Conservation (phyloP, 1,140 invertebrate genomes). For the Theocolax elegans region DNA sequence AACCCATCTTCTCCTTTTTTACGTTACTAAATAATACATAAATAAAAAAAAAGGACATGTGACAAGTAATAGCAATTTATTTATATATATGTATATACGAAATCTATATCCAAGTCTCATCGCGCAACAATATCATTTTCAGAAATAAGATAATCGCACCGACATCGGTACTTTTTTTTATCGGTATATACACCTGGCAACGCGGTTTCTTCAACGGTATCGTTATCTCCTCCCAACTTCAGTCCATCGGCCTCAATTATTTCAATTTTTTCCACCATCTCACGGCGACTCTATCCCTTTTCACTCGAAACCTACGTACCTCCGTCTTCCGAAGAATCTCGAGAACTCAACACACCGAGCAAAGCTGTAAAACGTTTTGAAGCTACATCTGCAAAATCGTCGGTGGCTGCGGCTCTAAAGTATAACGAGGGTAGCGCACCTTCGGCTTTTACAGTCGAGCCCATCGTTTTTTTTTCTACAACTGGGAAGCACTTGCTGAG, state of each 20-base stretch:
- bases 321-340: too few species aligned
- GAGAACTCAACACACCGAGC: not conserved
- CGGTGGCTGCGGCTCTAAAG: not conserved
- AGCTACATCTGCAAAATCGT: constrained; percentile 1
- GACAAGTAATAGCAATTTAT: too few species aligned
- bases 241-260: constrained; percentile 21
- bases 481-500: not conserved
- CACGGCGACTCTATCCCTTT: constrained; percentile 15
- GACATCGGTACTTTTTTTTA: constrained; percentile 10
- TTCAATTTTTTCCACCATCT: constrained; percentile 9
- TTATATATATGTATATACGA: too few species aligned
- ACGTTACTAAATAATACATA: too few species aligned
- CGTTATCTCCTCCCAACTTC: constrained; percentile 10
- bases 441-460: constrained; percentile 9
- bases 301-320: not conserved
- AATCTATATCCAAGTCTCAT: not conserved
- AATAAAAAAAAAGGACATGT: too few species aligned
- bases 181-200: too few species aligned
- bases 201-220: constrained; percentile 1
- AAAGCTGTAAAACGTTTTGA: constrained; percentile 25
- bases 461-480: constrained; percentile 15
- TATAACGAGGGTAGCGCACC: constrained; percentile 8
- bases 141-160: not conserved
- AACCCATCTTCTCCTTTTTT: too few species aligned
- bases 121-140: not conserved